phyloP scores from a whole-genome alignment of 1,140 invertebrate genomes.

The Ctenoplectra terminalis region DNA sequence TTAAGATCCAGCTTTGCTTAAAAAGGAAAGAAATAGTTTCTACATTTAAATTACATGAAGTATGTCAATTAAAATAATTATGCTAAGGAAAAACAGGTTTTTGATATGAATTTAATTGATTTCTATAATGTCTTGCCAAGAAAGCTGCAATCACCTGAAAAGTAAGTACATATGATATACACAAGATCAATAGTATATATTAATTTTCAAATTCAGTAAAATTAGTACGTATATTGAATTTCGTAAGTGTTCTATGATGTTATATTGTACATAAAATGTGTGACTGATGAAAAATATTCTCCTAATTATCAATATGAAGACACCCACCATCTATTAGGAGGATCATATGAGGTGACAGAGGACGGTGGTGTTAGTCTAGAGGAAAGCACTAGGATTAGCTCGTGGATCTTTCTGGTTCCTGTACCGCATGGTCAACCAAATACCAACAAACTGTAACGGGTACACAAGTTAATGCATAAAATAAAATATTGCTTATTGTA shows the following conservation, averaged over 20 bases:
- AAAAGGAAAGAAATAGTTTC: constrained; percentile 25
- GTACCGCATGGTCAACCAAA: constrained; percentile 98
- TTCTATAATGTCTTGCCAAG: constrained; percentile 88
- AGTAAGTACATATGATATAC: constrained; percentile 26
- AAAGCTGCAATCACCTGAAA: constrained; percentile 89
- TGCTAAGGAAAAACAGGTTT: constrained; percentile 87
- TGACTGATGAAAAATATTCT: constrained; percentile 15
- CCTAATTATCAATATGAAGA: constrained; percentile 56
- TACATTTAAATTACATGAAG: constrained; percentile 14
- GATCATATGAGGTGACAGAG: constrained; percentile 79
- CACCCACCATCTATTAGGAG: constrained; percentile 82
- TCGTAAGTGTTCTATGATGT: background rate
- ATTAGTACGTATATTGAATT: constrained; percentile 40
- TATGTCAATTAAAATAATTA: constrained; percentile 83
- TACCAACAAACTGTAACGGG: constrained; percentile 95
- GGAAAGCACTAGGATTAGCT: constrained; percentile 97
- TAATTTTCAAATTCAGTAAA: background rate
- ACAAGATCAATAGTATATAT: background rate
- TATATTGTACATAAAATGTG: background rate
- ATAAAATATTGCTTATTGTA: constrained; percentile 10
- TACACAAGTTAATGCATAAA: constrained; percentile 61
- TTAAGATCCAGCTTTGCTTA: background rate
- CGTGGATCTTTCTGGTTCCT: constrained; percentile 98
- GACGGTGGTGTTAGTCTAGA: constrained; percentile 87
- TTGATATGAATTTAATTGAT: constrained; percentile 88